Base-by-base conservation (phyloP, 1,140 invertebrate species). In the Saccostrea cuccullata region DNA sequence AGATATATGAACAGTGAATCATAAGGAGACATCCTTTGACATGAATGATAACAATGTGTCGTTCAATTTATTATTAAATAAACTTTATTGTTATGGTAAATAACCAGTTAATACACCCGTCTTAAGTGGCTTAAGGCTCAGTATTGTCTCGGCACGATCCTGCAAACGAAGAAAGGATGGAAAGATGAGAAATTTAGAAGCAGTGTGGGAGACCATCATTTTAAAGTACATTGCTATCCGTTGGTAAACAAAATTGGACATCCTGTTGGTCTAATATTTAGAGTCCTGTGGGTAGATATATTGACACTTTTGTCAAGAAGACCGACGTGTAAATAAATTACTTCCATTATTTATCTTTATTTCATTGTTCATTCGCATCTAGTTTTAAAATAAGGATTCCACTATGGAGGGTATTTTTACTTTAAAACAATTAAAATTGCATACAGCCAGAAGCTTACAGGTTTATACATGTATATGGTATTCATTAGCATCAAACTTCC, bases 21-120 rank as follows among this genome's bases (percentile, higher is more conserved):
- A 36, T 0, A 36, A 2, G 30, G 0, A 47, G 47, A 47, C 47
- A 9, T 47, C 47, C 47, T 2, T 47, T 2, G 47, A 47, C 47
- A 47, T 47, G 47, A 47, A 47, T 47, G 47, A 47, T 47, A 47
- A 47, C 5, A 47, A 47, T 47, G 47, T 47, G 47, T 9, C 9
- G 47, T 47, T 47, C 9, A 9, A 47, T 47, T 47, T 47, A 36
- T 47, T 47, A 47, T 47, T 5, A 20, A 64, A 64, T 17, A 64
- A 20, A 64, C n/a, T 64, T 64, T 64, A 64, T 64, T 64, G n/a
- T 64, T 64, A 20, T 64, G 58, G n/a, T 64, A 64, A 64, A 64
- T 64, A n/a, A n/a, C 58, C 58, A n/a, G 17, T 17, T 64, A 64
- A 64, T 64, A 20, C 17, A 64, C 58, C 58, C 15, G n/a, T 64